Percentiles rank a stretch among this genome's conserved stretches.
These are phyloP conservation scores for Calosoma granatense DNA, from an alignment of 1,140 invertebrate genomes.

Conservation along the genomic window DNA sequence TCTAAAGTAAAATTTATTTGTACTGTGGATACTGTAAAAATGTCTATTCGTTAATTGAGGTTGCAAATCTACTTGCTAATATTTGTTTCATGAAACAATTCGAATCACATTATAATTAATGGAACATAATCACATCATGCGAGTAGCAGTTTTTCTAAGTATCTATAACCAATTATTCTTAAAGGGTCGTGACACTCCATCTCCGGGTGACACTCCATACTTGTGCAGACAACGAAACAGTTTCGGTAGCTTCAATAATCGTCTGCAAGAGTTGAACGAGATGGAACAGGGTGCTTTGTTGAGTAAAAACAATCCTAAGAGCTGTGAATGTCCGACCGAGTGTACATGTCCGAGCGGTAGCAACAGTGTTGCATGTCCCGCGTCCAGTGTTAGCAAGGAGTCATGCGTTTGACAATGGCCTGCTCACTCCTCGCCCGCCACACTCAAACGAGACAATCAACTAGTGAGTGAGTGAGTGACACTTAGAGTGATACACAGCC, in stretches of 20 bases:
- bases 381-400: constrained; percentile 6
- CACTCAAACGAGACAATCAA: background rate
- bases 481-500: no score
- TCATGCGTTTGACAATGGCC: constrained; percentile 21
- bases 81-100: no score
- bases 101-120: no score
- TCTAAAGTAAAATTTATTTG: background rate
- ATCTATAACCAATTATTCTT: no score
- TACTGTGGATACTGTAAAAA: no score
- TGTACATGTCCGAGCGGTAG: constrained; percentile 12
- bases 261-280: constrained; percentile 43
- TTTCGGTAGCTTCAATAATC: constrained; percentile 33
- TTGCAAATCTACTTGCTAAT: no score
- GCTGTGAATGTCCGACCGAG: constrained; percentile 12
- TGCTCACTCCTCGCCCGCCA: background rate
- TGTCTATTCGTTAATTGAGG: no score
- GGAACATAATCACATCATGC: no score
- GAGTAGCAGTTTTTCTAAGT: no score
- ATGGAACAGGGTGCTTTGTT: constrained; percentile 51
- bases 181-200: constrained; percentile 64
- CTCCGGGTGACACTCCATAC: constrained; percentile 66
- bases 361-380: background rate
- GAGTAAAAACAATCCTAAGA: constrained; percentile 19
- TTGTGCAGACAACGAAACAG: constrained; percentile 63
- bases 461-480: constrained; percentile 2